Evolutionary conservation across 2,797 vertebrate species (phyloP).

Genomic region (Podarcis siculus): DNA sequence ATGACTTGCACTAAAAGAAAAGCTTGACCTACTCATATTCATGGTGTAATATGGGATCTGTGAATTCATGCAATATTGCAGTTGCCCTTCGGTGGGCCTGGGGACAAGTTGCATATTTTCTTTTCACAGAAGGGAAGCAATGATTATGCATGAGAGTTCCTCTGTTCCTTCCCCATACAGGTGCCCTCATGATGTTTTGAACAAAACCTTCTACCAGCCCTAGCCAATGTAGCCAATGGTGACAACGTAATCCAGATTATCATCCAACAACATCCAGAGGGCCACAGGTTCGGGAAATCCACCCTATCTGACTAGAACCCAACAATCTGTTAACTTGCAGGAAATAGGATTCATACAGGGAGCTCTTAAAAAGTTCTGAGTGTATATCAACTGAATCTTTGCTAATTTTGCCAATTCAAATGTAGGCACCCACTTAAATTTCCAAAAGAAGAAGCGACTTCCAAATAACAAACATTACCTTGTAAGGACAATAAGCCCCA

Average conservation of each 20-base stretch:
- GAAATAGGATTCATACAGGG: background rate
- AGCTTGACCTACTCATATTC: background rate
- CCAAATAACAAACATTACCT: constrained; percentile 59
- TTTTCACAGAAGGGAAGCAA: background rate
- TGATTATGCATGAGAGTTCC: background rate
- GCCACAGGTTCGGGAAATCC: too few species aligned
- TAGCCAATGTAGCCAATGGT: too few species aligned
- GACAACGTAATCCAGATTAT: too few species aligned
- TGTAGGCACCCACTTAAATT: too few species aligned
- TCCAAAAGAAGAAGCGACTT: background rate
- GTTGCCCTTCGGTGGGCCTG: background rate
- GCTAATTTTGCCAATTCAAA: background rate
- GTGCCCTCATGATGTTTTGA: too few species aligned
- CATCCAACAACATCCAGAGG: too few species aligned
- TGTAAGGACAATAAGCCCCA: constrained; percentile 72
- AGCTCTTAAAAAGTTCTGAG: background rate
- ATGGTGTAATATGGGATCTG: background rate
- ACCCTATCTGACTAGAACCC: background rate
- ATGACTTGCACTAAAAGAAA: background rate
- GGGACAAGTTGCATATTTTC: background rate
- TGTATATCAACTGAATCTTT: background rate
- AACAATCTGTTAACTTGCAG: background rate
- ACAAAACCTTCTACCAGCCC: too few species aligned
- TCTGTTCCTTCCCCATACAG: background rate
- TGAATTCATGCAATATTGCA: background rate